Evolutionary conservation across 2,888 invertebrate species (phyloP).

Genomic region (Metacarcinus magister): DNA sequence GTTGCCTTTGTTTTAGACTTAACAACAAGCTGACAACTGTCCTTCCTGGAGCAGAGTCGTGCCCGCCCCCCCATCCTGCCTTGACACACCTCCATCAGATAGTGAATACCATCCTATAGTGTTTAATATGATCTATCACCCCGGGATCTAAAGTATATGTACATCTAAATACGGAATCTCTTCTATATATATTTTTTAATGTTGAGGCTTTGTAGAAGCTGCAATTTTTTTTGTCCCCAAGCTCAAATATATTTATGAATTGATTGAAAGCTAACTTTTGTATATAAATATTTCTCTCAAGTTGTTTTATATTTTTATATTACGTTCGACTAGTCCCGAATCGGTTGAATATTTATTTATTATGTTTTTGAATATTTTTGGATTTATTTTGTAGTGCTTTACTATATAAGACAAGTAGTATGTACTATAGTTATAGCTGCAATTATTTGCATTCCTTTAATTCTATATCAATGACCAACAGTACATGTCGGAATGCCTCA

Average conservation of each 20-base stretch:
- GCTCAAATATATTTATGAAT: conserved; percentile 70
- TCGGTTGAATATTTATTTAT: not conserved
- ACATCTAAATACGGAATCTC: conserved; percentile 61
- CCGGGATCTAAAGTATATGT: conserved; percentile 22
- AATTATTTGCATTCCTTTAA: conserved; percentile 59
- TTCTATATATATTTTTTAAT: conserved; percentile 60
- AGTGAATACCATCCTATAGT: conserved; percentile 67
- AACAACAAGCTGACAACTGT: conserved; percentile 57
- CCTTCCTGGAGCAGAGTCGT: conserved; percentile 64
- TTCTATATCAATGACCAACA: conserved; percentile 68
- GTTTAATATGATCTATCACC: conserved; percentile 56
- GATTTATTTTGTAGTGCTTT: not conserved
- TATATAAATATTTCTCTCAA: conserved; percentile 50
- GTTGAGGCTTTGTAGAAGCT: conserved; percentile 64
- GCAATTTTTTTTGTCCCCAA: conserved; percentile 62
- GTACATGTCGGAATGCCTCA: conserved; percentile 72
- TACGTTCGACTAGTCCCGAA: not conserved
- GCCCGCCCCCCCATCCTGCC: conserved; percentile 64
- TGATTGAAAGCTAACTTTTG: conserved; percentile 45
- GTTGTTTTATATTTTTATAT: conserved; percentile 54
- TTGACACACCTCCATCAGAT: conserved; percentile 72
- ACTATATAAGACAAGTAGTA: not conserved
- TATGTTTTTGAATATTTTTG: not conserved
- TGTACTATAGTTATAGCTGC: conserved; percentile 33
- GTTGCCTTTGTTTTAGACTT: conserved; percentile 52